Evolutionary conservation across 2,113 vertebrate species (phyloP).

Genomic region (Caranx ignobilis): DNA sequence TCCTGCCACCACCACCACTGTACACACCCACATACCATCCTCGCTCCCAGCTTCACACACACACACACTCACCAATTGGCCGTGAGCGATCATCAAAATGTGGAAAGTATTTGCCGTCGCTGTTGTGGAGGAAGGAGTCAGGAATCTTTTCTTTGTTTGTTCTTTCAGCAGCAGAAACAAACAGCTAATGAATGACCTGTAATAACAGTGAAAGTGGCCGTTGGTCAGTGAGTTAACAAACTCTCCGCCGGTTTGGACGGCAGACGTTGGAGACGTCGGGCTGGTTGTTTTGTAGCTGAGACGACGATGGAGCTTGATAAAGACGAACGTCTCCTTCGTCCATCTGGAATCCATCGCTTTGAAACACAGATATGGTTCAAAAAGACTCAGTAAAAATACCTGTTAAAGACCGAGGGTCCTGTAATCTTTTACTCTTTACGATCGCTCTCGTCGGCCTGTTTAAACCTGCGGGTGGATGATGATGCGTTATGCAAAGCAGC

Average conservation of each 20-base stretch:
- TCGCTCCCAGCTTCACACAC: neutral
- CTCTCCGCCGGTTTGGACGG: slow-evolving; percentile 30
- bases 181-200: slow-evolving; percentile 70
- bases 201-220: slow-evolving; percentile 57
- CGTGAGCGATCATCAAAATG: slow-evolving; percentile 37
- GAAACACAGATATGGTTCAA: slow-evolving; percentile 52
- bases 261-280: slow-evolving; percentile 45
- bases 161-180: slow-evolving; percentile 44
- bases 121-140: slow-evolving; percentile 6
- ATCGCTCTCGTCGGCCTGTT: slow-evolving; percentile 11
- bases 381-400: slow-evolving; percentile 61
- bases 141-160: neutral
- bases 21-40: neutral
- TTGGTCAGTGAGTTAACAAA: slow-evolving; percentile 41
- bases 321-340: slow-evolving; percentile 58
- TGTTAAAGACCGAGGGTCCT: slow-evolving; percentile 30
- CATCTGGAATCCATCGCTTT: slow-evolving; percentile 75
- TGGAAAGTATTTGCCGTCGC: slow-evolving; percentile 51
- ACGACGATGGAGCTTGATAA: slow-evolving; percentile 55
- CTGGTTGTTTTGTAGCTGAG: slow-evolving; percentile 51
- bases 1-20: neutral
- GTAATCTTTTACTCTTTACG: slow-evolving; percentile 38
- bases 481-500: slow-evolving; percentile 41
- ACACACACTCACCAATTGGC: neutral
- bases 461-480: slow-evolving; percentile 27